phyloP scores from a whole-genome alignment of 2,113 vertebrate species.

The Panurus biarmicus region DNA sequence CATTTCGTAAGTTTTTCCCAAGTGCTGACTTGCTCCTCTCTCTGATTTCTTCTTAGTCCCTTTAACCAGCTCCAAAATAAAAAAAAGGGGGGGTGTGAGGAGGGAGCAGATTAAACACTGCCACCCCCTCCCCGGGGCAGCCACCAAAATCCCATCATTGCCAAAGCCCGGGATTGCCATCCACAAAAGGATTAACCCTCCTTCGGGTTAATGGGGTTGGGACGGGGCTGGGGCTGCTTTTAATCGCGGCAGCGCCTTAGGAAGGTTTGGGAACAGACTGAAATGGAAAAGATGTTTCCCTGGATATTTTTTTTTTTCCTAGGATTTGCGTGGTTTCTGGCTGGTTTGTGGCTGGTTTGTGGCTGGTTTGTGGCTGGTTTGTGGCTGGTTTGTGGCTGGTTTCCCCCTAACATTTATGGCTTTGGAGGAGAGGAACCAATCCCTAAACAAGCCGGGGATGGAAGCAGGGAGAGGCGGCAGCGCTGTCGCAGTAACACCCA shows the following conservation, averaged over 20 bases:
- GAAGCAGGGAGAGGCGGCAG: background rate
- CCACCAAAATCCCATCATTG: background rate
- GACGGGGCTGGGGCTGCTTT: background rate
- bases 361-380: background rate
- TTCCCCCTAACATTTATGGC: background rate
- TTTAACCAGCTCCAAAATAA: background rate
- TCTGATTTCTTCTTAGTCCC: background rate
- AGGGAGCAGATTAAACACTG: background rate
- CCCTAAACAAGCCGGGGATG: background rate
- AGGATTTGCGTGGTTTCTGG: background rate
- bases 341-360: background rate
- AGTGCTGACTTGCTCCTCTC: rapidly evolving
- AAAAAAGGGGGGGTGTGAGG: background rate
- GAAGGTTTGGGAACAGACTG: background rate
- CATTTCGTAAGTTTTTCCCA: background rate
- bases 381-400: background rate
- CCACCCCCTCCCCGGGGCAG: background rate
- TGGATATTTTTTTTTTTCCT: background rate
- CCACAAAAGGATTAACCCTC: constrained; percentile 21
- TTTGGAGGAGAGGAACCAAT: background rate
- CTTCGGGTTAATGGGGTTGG: background rate
- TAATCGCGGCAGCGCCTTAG: background rate
- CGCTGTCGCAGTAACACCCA: background rate
- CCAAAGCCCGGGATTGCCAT: background rate
- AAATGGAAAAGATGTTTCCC: background rate